Evolutionary conservation across 2,888 invertebrate species (phyloP).

Genomic region (Ephialtes manifestator): DNA sequence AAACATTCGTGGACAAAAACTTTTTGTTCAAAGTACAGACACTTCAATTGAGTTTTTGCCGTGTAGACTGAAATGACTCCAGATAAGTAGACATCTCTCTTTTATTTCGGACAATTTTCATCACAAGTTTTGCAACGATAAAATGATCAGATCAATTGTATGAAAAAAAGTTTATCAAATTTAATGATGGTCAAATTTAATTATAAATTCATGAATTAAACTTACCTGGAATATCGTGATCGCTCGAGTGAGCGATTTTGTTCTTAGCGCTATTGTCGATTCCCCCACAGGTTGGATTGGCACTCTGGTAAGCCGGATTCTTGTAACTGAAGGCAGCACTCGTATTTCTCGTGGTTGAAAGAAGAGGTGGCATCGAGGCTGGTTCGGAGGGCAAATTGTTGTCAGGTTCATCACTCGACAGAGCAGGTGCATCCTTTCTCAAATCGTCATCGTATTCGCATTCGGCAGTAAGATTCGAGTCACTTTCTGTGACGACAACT

Average conservation of each 20-base stretch:
- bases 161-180: too few relatives aligned
- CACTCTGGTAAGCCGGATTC: slow-evolving; percentile 92
- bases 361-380: slow-evolving; percentile 87
- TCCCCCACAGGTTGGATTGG: slow-evolving; percentile 87
- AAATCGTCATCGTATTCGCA: slow-evolving; percentile 86
- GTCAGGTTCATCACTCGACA: slow-evolving; percentile 82
- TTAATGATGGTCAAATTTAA: neutral
- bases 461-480: slow-evolving; percentile 86
- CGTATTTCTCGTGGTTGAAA: slow-evolving; percentile 82
- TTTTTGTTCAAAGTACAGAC: too few relatives aligned
- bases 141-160: too few relatives aligned
- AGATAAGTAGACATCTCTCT: too few relatives aligned
- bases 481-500: slow-evolving; percentile 87
- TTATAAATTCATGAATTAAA: neutral
- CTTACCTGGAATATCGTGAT: slow-evolving; percentile 86
- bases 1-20: too few relatives aligned
- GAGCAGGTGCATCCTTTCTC: slow-evolving; percentile 81
- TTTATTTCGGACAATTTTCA: too few relatives aligned
- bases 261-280: slow-evolving; percentile 72
- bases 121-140: too few relatives aligned
- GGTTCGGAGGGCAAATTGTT: slow-evolving; percentile 87
- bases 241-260: slow-evolving; percentile 83
- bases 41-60: too few relatives aligned
- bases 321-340: slow-evolving; percentile 89
- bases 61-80: too few relatives aligned